These are phyloP conservation scores for Tetragonisca angustula DNA, from an alignment of 2,888 invertebrate genomes.

Conservation along the genomic window DNA sequence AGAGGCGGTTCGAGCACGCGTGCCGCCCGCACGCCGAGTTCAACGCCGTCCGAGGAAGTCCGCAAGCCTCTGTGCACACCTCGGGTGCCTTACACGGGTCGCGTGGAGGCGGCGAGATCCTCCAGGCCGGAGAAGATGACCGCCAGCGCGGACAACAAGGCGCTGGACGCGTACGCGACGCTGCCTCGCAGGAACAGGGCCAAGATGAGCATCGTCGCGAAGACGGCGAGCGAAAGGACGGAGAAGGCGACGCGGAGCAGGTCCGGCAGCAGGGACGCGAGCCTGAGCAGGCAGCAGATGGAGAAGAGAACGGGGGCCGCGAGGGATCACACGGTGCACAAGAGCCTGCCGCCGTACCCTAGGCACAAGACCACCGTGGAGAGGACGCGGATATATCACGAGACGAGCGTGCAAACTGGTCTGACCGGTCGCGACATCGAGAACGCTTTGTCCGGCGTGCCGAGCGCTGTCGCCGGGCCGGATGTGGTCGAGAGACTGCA, in stretches of 20 bases:
- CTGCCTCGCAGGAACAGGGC: constrained; percentile 89
- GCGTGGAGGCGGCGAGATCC: constrained; percentile 18
- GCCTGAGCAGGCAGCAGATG: constrained; percentile 81
- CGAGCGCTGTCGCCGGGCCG: constrained; percentile 78
- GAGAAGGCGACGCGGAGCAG: constrained; percentile 81
- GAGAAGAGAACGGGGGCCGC: constrained; percentile 68
- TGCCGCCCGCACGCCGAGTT: constrained; percentile 74
- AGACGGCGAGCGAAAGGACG: constrained; percentile 54
- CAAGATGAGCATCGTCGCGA: constrained; percentile 64
- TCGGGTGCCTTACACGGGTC: constrained; percentile 48
- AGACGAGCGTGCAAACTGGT: constrained; percentile 91
- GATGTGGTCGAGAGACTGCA: constrained; percentile 84
- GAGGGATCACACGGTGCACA: constrained; percentile 79
- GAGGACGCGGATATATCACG: constrained; percentile 91
- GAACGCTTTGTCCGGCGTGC: constrained; percentile 88
- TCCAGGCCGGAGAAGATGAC: constrained; percentile 76
- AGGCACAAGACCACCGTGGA: constrained; percentile 80
- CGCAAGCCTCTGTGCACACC: constrained; percentile 52
- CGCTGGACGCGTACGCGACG: constrained; percentile 91
- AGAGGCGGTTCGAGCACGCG: constrained; percentile 69
- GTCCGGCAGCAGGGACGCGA: constrained; percentile 84
- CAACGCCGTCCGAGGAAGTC: constrained; percentile 75
- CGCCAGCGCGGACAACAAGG: constrained; percentile 77
- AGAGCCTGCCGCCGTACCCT: constrained; percentile 85
- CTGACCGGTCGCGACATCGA: constrained; percentile 90